These are phyloP conservation scores for Invenusta paracnida DNA, from an alignment of 2,888 invertebrate species.

Conservation along the genomic window DNA sequence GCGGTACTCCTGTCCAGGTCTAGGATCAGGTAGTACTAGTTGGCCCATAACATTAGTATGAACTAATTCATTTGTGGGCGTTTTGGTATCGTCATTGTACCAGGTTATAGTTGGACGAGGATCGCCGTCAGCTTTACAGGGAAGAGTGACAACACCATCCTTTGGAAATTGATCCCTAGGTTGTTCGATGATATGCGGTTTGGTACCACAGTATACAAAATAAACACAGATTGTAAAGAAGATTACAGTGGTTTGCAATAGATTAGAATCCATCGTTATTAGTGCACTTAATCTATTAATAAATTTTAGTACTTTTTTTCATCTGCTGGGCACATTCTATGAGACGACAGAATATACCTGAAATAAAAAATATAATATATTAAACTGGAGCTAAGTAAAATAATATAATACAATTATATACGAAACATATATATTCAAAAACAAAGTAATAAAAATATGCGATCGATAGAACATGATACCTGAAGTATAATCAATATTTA, in stretches of 20 bases:
- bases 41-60: neutral
- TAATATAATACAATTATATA: too few species aligned
- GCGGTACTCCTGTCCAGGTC: neutral
- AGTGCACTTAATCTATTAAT: neutral
- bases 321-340: neutral
- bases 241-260: too few species aligned
- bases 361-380: too few species aligned
- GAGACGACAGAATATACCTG: neutral
- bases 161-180: conserved; percentile 17
- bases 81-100: conserved; percentile 31
- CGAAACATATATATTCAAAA: too few species aligned
- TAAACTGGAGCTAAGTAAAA: too few species aligned
- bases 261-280: neutral
- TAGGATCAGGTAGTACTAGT: conserved; percentile 24
- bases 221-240: too few species aligned
- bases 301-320: neutral
- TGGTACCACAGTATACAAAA: neutral
- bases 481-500: too few species aligned
- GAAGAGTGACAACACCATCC: conserved; percentile 19
- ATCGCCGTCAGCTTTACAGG: conserved; percentile 32
- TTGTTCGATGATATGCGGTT: neutral
- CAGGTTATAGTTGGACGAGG: conserved; percentile 31
- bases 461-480: too few species aligned
- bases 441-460: too few species aligned
- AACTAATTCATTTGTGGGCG: neutral